phyloP scores from a whole-genome alignment of 2,113 vertebrate genomes.

The Antechinus stuartii region DNA sequence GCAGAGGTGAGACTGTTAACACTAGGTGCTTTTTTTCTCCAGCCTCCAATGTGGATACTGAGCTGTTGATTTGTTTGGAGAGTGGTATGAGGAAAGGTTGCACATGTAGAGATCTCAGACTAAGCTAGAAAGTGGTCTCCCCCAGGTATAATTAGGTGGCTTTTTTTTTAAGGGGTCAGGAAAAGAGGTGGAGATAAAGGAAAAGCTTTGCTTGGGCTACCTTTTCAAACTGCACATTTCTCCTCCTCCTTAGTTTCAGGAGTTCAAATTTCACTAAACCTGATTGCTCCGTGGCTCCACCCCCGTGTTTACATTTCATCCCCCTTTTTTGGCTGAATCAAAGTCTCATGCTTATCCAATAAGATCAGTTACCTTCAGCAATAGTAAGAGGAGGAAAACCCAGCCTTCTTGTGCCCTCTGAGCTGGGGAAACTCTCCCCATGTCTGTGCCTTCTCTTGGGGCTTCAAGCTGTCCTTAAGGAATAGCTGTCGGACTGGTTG shows the following conservation, averaged over 20 bases:
- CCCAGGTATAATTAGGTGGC: rapidly evolving
- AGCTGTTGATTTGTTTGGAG: not conserved
- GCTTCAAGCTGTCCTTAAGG: not conserved
- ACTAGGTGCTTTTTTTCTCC: not conserved
- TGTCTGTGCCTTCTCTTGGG: not conserved
- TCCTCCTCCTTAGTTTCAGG: constrained; percentile 67
- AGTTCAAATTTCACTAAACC: constrained; percentile 87
- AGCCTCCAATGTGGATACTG: not conserved
- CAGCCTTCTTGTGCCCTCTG: not conserved
- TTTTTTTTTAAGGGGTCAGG: not conserved
- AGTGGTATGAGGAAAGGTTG: not conserved
- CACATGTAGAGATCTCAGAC: not conserved
- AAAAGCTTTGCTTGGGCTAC: constrained; percentile 39
- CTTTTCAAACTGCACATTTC: constrained; percentile 45
- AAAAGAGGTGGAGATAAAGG: constrained; percentile 20
- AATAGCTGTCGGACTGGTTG: rapidly evolving
- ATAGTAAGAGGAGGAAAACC: not conserved
- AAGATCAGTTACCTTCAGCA: constrained; percentile 81
- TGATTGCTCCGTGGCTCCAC: constrained; percentile 80
- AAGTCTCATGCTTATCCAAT: constrained; percentile 79
- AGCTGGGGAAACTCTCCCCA: not conserved
- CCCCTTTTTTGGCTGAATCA: constrained; percentile 86
- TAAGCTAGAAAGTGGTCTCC: not conserved
- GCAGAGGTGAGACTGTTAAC: not conserved
- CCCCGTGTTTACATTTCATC: constrained; percentile 90